Percentiles rank a stretch among this genome's conserved stretches.
Conservation (phyloP, 2,888 invertebrate species). For the Tethea ocularis region DNA sequence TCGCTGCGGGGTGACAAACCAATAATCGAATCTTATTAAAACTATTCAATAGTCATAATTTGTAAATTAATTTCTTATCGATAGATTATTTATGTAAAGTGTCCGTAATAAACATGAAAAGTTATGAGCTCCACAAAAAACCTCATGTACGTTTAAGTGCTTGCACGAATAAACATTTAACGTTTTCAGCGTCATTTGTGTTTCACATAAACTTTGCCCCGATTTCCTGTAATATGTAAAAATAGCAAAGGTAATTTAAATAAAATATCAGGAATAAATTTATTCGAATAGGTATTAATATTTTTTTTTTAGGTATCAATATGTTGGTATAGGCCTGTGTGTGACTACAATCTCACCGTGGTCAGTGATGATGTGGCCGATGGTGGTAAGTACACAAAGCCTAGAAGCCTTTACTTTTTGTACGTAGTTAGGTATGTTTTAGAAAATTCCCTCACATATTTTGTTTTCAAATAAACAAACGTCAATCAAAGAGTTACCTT, state of each 20-base stretch:
- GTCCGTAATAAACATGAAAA: not conserved
- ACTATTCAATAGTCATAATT: conserved; percentile 2
- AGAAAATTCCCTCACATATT: too few species aligned
- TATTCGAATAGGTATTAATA: too few species aligned
- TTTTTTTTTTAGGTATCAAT: too few species aligned
- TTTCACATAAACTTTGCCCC: not conserved
- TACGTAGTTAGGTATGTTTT: too few species aligned
- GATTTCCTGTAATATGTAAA: not conserved
- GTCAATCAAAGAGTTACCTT: too few species aligned
- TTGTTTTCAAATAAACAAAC: too few species aligned
- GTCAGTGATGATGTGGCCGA: too few species aligned
- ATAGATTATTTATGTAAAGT: not conserved
- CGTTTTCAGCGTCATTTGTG: not conserved
- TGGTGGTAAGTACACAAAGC: too few species aligned
- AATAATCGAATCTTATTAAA: conserved; percentile 2
- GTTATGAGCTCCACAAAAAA: not conserved
- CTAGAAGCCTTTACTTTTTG: too few species aligned
- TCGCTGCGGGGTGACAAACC: not conserved
- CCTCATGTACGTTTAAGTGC: not conserved
- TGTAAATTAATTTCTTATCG: not conserved
- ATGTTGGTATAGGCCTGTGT: too few species aligned
- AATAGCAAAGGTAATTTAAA: not conserved
- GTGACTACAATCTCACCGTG: too few species aligned
- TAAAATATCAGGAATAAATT: not conserved
- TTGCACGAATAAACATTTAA: not conserved